Evolutionary conservation across 2,113 vertebrate genomes (phyloP), one percentile per base, ranked within the genome.

Genomic region (Zapornia atra): DNA sequence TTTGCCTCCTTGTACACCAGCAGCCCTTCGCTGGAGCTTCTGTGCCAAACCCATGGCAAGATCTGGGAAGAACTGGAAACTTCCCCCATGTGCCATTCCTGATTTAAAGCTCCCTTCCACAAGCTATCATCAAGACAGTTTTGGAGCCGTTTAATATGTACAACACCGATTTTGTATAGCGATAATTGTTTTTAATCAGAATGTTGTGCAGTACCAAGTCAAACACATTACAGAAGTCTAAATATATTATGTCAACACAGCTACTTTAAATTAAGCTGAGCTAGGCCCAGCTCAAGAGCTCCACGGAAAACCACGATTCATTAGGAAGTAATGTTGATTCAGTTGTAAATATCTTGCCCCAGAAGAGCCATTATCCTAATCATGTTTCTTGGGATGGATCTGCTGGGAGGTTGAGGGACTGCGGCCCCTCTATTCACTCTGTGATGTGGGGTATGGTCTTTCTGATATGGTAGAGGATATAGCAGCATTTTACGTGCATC

Each of bases 141-240:
- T 12, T 84, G 92, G 51, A 90, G 69, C 59, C 54, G 1, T 94
- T 93, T 92, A 68, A 66, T 60, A 50, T 51, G 75, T 83, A 59
- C 94, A 84, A 66, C 68, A 1, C 42, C 38, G 21, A 90, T 84
- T 86, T 68, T 92, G 88, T 50, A 69, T 78, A 66, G 93, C 0
- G 79, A 92, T 93, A 93, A 96, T 95, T 92, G 88, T 81, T 93
- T 97, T 96, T 96, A 96, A 96, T 96, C 93, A 92, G 88, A 90
- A 94, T 92, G 96, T 96, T 96, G 96, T 92, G 92, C 94, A 83
- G 88, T 50, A 25, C 76, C 5, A 85, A 96, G 85, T 88, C 93
- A 96, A 96, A 96, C 92, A 92, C 96, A 95, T 96, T 68, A 95
- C 88, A 94, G 96, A 33, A 95, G 71, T 90, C 90, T 96, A 86